A percentile compares a stretch with the other conserved stretches of the same genome.
Conservation (phyloP, 1,140 invertebrate species). For the Diprion similis region DNA sequence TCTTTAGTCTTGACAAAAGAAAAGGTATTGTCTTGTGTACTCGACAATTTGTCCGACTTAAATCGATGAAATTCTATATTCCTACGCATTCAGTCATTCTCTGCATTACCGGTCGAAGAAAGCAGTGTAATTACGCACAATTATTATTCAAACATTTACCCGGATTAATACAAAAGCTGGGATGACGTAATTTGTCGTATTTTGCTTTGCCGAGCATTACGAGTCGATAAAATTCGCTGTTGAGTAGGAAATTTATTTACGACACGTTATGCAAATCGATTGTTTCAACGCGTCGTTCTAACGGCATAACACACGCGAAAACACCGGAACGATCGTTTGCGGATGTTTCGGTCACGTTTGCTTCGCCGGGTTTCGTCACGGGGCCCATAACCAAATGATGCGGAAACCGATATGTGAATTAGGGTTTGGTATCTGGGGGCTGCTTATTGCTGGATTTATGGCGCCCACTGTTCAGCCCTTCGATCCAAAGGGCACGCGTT, state of each 20-base stretch:
- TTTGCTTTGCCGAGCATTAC: too few relatives aligned
- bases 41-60: not conserved
- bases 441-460: slow-evolving; percentile 28
- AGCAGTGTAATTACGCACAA: too few relatives aligned
- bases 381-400: slow-evolving; percentile 7
- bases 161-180: too few relatives aligned
- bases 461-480: slow-evolving; percentile 30
- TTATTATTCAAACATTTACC: too few relatives aligned
- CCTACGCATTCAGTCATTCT: not conserved
- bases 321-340: not conserved
- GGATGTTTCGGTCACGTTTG: not conserved
- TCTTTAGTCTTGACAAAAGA: not conserved
- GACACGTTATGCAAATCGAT: not conserved
- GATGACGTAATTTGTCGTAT: too few relatives aligned
- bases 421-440: slow-evolving; percentile 16
- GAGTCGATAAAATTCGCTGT: not conserved
- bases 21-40: not conserved
- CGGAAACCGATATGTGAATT: slow-evolving; percentile 7
- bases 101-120: not conserved
- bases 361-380: not conserved
- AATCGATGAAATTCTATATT: not conserved
- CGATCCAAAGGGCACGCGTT: slow-evolving; percentile 39
- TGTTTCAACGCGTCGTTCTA: not conserved
- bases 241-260: not conserved
- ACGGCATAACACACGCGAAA: not conserved